A percentile compares a stretch with the other conserved stretches of the same genome.
Conservation (phyloP, 2,113 vertebrate genomes). For the Cariama cristata region DNA sequence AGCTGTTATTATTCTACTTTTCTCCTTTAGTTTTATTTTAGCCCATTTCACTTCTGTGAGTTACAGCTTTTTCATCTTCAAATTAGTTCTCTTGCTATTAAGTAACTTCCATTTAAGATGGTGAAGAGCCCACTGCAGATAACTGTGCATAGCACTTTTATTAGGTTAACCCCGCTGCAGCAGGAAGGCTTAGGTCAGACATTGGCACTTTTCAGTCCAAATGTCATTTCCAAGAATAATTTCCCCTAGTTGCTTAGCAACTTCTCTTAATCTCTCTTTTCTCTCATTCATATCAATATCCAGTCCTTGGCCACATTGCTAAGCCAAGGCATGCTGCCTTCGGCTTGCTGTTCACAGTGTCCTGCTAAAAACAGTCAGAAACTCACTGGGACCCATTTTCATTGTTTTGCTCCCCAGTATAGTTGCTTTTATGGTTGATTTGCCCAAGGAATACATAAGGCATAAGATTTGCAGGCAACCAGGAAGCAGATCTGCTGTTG, state of each 20-base stretch:
- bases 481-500: neutral
- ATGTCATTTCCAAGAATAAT: constrained; percentile 42
- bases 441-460: neutral
- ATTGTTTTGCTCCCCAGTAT: neutral
- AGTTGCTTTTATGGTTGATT: neutral
- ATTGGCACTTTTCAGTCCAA: neutral
- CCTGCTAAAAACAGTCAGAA: neutral
- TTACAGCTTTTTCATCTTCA: neutral
- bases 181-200: constrained; percentile 12
- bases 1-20: neutral
- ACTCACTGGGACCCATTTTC: neutral
- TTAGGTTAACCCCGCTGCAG: constrained; percentile 27
- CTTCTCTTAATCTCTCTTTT: constrained; percentile 36
- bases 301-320: neutral
- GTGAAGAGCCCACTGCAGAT: neutral
- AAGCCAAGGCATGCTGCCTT: neutral
- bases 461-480: neutral
- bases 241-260: constrained; percentile 30
- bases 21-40: neutral
- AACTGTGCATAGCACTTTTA: neutral
- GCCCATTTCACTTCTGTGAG: neutral
- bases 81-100: neutral
- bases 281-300: neutral
- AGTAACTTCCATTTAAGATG: neutral
- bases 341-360: neutral